Conservation (phyloP, 2,888 invertebrate species). For the Nudaria mundana region DNA sequence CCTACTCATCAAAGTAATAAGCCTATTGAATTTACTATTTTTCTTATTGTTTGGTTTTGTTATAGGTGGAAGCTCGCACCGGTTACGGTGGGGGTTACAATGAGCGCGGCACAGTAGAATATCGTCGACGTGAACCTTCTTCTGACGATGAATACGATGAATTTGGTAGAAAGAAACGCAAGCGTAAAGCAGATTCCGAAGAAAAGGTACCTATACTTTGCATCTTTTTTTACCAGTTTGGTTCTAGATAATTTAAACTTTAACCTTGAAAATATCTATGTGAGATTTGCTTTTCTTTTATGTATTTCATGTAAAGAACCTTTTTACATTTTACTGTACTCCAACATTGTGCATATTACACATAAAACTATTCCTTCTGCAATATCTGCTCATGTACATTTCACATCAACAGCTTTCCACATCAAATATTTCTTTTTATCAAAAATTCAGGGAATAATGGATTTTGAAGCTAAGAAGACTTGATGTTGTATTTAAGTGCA, state of each 20-base stretch:
- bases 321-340: constrained; percentile 1
- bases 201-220: constrained; percentile 22
- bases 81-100: constrained; percentile 96
- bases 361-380: constrained; percentile 9
- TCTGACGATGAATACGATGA: constrained; percentile 99
- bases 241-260: not conserved
- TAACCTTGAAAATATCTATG: not conserved
- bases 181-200: constrained; percentile 57
- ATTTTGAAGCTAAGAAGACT: constrained; percentile 75
- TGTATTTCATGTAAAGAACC: too few species aligned
- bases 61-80: constrained; percentile 85
- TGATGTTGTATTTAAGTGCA: constrained; percentile 62
- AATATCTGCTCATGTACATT: constrained; percentile 21
- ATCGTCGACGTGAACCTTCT: constrained; percentile 91
- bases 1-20: not conserved
- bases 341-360: constrained; percentile 23
- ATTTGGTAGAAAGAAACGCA: constrained; percentile 86
- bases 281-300: not conserved
- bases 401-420: constrained; percentile 28
- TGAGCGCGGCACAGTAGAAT: constrained; percentile 97
- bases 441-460: constrained; percentile 66
- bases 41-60: constrained; percentile 14
- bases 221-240: not conserved
- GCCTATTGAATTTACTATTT: not conserved
- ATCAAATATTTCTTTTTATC: constrained; percentile 40